Conservation (phyloP, 2,113 vertebrate species). For the Carassius auratus region DNA sequence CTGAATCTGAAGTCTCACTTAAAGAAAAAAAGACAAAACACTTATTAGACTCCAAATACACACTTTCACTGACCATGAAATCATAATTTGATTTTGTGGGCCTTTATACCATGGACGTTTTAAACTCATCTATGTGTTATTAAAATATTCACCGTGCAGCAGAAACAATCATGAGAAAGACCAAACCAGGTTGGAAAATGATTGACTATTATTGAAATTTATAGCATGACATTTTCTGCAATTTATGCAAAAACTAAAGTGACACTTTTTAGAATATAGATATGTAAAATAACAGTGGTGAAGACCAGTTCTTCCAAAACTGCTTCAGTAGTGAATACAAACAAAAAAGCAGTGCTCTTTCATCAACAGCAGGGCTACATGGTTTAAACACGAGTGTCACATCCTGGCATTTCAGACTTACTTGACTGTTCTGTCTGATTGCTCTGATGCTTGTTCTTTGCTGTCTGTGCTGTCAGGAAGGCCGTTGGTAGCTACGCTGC, state of each 20-base stretch:
- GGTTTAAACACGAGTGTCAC: background rate
- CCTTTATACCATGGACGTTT: background rate
- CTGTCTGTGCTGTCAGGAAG: conserved; percentile 85
- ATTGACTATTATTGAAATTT: too few species aligned
- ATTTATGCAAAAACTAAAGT: background rate
- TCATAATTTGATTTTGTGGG: background rate
- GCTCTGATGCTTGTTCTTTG: conserved; percentile 78
- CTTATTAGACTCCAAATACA: background rate
- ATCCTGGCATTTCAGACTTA: background rate
- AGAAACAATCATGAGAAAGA: too few species aligned
- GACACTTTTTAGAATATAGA: background rate
- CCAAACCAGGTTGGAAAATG: too few species aligned
- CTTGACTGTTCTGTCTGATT: conserved; percentile 65
- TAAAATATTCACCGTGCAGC: too few species aligned
- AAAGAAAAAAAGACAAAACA: background rate
- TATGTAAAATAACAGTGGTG: background rate
- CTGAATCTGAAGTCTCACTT: conserved; percentile 81
- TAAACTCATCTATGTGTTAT: background rate
- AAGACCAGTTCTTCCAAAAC: background rate
- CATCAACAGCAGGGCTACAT: background rate
- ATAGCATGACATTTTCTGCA: background rate
- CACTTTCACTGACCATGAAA: background rate
- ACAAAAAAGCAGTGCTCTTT: background rate
- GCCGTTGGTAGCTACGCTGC: conserved; percentile 89
- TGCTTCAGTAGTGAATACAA: too few species aligned